phyloP scores from a whole-genome alignment of 1,140 invertebrate species.

The Musca domestica region DNA sequence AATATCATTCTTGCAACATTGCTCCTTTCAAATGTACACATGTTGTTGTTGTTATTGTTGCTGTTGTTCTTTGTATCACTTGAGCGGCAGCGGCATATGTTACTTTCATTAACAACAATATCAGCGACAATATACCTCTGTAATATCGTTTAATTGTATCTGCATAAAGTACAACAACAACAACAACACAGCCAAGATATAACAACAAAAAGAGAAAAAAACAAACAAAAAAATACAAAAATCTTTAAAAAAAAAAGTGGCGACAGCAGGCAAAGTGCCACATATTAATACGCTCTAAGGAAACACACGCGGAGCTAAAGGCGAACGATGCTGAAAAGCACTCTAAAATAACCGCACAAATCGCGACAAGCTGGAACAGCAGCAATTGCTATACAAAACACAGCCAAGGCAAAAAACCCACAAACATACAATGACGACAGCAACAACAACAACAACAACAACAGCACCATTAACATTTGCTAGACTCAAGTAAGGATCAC shows the following conservation, averaged over 20 bases:
- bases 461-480: background rate
- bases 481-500: slow-evolving; percentile 18
- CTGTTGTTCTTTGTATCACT: slow-evolving; percentile 4
- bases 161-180: slow-evolving; percentile 13
- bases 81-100: slow-evolving; percentile 14
- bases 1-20: background rate
- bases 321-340: no score
- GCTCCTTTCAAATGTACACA: background rate
- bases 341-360: background rate
- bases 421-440: background rate
- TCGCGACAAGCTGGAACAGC: slow-evolving; percentile 8
- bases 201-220: slow-evolving; percentile 1
- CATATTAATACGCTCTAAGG: slow-evolving; percentile 22
- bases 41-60: slow-evolving; percentile 1
- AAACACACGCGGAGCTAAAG: slow-evolving; percentile 7
- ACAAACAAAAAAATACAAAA: background rate
- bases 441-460: background rate
- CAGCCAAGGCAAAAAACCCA: background rate
- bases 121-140: background rate
- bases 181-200: background rate
- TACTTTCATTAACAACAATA: slow-evolving; percentile 18
- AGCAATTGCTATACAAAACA: slow-evolving; percentile 1
- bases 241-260: slow-evolving; percentile 20
- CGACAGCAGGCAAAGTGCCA: slow-evolving; percentile 28
- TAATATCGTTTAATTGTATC: slow-evolving; percentile 17